Conservation (phyloP, 2,888 invertebrate species). For the Laothoe populi region DNA sequence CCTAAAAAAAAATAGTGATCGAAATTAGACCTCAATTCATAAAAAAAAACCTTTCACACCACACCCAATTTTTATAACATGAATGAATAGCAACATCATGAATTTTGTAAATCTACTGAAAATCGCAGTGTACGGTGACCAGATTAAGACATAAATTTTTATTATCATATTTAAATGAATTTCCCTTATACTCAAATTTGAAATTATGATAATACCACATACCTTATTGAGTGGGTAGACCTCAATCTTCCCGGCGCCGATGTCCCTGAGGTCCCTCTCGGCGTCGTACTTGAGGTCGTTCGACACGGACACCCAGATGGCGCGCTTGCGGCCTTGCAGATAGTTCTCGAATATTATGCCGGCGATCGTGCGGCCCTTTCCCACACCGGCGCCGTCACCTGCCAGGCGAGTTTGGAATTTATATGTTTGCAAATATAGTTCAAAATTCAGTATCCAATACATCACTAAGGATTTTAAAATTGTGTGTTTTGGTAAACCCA, state of each 20-base stretch:
- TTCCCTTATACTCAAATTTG: background rate
- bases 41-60: too few species aligned
- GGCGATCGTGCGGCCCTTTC: constrained; percentile 98
- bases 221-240: constrained; percentile 96
- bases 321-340: constrained; percentile 94
- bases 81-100: too few species aligned
- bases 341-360: constrained; percentile 99
- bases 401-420: constrained; percentile 16
- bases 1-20: too few species aligned
- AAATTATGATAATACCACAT: constrained; percentile 25
- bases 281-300: constrained; percentile 99
- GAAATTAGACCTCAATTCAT: too few species aligned
- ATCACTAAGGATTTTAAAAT: background rate
- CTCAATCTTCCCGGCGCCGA: constrained; percentile 95
- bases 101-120: too few species aligned
- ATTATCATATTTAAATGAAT: too few species aligned
- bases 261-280: constrained; percentile 97
- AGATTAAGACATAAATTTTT: too few species aligned
- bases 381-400: constrained; percentile 99
- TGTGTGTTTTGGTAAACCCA: too few species aligned
- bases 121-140: too few species aligned
- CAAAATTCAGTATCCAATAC: background rate
- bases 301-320: constrained; percentile 99
- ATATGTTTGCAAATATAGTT: background rate
- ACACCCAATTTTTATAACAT: too few species aligned